phyloP scores from a whole-genome alignment of 2,113 vertebrate species.

The Seriola aureovittata region DNA sequence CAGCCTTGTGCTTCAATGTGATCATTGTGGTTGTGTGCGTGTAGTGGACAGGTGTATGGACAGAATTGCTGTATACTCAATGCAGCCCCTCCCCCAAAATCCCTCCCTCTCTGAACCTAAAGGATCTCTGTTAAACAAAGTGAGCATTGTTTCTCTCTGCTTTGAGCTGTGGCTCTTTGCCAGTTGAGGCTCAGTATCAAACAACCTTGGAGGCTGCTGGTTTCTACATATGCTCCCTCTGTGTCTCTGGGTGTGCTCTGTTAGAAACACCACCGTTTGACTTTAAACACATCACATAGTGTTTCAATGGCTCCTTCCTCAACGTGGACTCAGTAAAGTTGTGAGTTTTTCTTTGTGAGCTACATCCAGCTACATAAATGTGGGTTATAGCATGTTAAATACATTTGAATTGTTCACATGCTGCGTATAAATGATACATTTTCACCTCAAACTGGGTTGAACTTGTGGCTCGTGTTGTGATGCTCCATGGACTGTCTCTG shows the following conservation, averaged over 20 bases:
- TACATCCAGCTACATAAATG: not conserved
- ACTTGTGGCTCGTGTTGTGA: not conserved
- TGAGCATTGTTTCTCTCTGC: slow-evolving; percentile 53
- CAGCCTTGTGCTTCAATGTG: not conserved
- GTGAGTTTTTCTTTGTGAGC: not conserved
- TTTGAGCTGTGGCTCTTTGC: slow-evolving; percentile 38
- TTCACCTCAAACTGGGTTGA: too few species aligned
- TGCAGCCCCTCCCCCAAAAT: not conserved
- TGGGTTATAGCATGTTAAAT: not conserved
- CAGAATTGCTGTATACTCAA: not conserved
- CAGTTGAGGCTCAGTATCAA: slow-evolving; percentile 53
- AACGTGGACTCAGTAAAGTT: too few species aligned
- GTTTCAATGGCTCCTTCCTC: not conserved
- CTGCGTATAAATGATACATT: not conserved
- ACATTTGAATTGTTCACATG: not conserved
- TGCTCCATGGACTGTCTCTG: too few species aligned
- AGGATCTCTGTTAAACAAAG: slow-evolving; percentile 52
- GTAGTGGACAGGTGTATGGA: slow-evolving; percentile 43
- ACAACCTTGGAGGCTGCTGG: slow-evolving; percentile 17
- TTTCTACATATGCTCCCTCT: not conserved
- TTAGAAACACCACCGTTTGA: not conserved
- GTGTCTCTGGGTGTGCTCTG: too few species aligned
- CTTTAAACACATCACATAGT: too few species aligned
- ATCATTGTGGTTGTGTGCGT: not conserved
- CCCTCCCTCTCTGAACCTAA: slow-evolving; percentile 10